These are phyloP conservation scores for Sinocyclocheilus maitianheensis DNA, from an alignment of 2,113 vertebrate genomes.

Conservation along the genomic window DNA sequence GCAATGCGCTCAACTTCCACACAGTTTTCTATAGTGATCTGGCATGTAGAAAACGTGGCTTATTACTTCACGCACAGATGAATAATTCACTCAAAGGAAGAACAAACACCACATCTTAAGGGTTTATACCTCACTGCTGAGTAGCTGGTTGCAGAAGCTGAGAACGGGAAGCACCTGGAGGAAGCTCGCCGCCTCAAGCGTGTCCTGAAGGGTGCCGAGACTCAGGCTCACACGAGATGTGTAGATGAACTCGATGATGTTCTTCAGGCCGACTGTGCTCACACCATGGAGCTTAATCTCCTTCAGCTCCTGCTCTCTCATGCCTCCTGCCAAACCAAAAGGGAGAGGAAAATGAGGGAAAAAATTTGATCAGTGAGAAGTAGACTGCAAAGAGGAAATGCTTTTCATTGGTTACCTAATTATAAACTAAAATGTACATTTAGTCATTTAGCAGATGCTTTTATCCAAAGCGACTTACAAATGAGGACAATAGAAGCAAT, in stretches of 20 bases:
- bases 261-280: constrained; percentile 74
- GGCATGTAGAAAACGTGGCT: neutral
- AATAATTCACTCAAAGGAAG: neutral
- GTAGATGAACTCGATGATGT: constrained; percentile 82
- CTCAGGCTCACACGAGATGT: constrained; percentile 75
- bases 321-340: constrained; percentile 71
- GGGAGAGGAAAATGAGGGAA: constrained; percentile 26
- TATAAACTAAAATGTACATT: neutral
- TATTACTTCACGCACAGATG: neutral
- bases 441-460: too few species aligned
- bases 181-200: constrained; percentile 81
- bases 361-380: neutral
- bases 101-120: neutral
- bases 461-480: too few species aligned
- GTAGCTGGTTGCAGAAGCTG: constrained; percentile 79
- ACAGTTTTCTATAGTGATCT: constrained; percentile 81
- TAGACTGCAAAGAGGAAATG: neutral
- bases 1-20: constrained; percentile 79
- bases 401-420: neutral
- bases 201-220: constrained; percentile 79
- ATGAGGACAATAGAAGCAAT: too few species aligned
- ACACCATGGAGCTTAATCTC: constrained; percentile 81
- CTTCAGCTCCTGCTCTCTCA: constrained; percentile 80
- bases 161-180: constrained; percentile 80
- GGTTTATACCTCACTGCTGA: constrained; percentile 77